Evolutionary conservation across 30 jellyfish, hydroid and myxozoan genomes (phyloP), one percentile per base, ranked within the genome.

Genomic region (Cassiopea andromeda): DNA sequence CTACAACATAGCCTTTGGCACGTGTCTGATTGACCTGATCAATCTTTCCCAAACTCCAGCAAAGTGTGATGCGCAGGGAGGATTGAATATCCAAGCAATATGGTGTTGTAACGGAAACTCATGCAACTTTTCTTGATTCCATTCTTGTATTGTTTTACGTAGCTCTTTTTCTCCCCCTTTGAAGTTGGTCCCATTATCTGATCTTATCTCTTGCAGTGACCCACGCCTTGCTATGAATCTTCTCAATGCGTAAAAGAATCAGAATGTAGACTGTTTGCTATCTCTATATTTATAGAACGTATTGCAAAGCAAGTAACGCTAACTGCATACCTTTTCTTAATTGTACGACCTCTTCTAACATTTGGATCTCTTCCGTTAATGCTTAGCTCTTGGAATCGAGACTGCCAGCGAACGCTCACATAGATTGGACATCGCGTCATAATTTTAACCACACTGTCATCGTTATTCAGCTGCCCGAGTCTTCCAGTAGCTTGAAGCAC

Each of bases 11-110:
- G 90, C 92, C 1, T 45, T 16, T 45, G 73, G 45, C 6, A 82
- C 67, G 15, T 60, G 73, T 46, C 97, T 69, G 4, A 82, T 60
- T 48, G 79, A 18, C 18, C 90, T 49, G 49, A 90, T 90, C 43
- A 16, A 44, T 8, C 93, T 69, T 66, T 89, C 97, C 89, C 93
- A 90, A 17, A 83, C 88, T 44, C 97, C 96, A 1, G 86, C 96
- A 7, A 48, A 14, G 60, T 88, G 96, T 10, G 19, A 1, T 46
- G 87, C 79, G 4, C 48, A 77, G 2, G 96, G 96, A 12, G 96
- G 96, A 70, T 80, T 78, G 89, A 88, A 88, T 12, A 13, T 49
- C 92, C 96, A 88, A 2, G n/a, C 13, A 70, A 69, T 48, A 47
- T 46, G 18, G 12, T 67, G 45, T 44, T 83, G 85, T 69, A 46